Base-by-base conservation (phyloP, 1,140 invertebrate species). In the Cyclina sinensis region DNA sequence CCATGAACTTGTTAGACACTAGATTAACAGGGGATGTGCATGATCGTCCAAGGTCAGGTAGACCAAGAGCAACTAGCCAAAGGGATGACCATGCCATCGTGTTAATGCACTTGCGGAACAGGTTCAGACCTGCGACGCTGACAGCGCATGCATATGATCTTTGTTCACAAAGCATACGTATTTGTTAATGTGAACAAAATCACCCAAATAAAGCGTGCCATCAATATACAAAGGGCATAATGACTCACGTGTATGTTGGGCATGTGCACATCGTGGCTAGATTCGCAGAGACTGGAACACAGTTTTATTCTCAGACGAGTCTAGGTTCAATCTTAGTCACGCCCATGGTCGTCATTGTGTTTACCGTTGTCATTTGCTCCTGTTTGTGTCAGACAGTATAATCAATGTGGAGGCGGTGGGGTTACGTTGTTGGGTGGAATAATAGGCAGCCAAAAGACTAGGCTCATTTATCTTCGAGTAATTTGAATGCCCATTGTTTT, bases 11-110 rank as follows among this genome's bases (percentile, higher is more conserved):
- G 32, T 39, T 21, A 74, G 70, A 39, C 43, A 37, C n/a, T 74
- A 74, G 70, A 37, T 16, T 74, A 16, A 74, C 35, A 74, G 32
- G 70, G 39, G 70, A 74, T 74, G 39, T 74, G 70, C 39, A 74
- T 46, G 70, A 74, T 74, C n/a, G 70, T 43, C 43, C 70, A 1
- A 74, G 70, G 43, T 43, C 70, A 54, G 51, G 51, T 54, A 54
- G 51, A 54, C 51, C 51, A 54, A 54, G 51, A 3, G 51, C 51
- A 54, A 54, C 51, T 54, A 54, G 51, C 51, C 51, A 54, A 54
- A 3, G 51, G 51, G 51, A 54, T 18, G 62, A 68, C 30, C 62
- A 68, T 68, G 62, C 62, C 62, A 68, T 30, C 35, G 24, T 68
- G 9, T 30, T 68, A 18, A 68, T 18, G 62, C 35, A 68, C 27